Evolutionary conservation across 2,888 invertebrate species (phyloP), one percentile per base, ranked within the genome.

Genomic region (Troides aeacus): DNA sequence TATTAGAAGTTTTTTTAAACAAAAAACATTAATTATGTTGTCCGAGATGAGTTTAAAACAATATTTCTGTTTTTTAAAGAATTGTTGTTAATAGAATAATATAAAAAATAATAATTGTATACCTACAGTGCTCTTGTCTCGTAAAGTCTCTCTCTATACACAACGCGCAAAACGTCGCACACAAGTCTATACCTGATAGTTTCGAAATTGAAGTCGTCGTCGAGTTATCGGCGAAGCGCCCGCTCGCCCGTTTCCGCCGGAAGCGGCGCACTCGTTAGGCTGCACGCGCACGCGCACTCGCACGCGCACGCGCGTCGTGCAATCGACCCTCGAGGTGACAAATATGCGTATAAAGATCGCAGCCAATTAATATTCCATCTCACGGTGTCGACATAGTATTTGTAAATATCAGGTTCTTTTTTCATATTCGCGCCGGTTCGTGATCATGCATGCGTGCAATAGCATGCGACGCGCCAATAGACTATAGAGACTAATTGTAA

Each of bases 181-280:
- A 56, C 21, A 64, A 74, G 82, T 81, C 82, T 80, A 81, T 78
- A 81, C 87, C 90, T 90, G 91, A 88, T 91, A 89, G 90, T 85
- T 90, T 92, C 90, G 91, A 91, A 91, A 91, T 90, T 91, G 91
- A 90, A 87, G 74, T 74, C 81, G 18, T 74, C 81, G 18, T 88
- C 87, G 86, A 84, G 81, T 86, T 88, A 84, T 84, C 83, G 81
- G 78, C 80, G 84, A 74, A 82, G 76, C 72, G 75, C 84, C 85
- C 83, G 73, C 12, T 8, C n/a, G 21, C 21, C 23, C 60, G 65
- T 30, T 30, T 30, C 30, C 30, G 30, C 30, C 30, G 30, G 30
- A 30, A 30, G 30, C 30, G 30, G 3, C 30, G 30, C 30, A 30
- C 30, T 3, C 30, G 56, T 30, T 61, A 24, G 42, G 24, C 61